These are phyloP conservation scores for rabbit (Oryctolagus cuniculus) DNA, from an alignment of 2,113 vertebrate species.

Conservation along the genomic window mOryCun1.1 NC_091433.1:141883501-141884000, in stretches of 20 bases:
- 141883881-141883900: conserved; percentile 20
- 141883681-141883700: background rate
- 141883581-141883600: background rate
- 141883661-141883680: background rate
- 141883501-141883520: background rate
- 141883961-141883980: conserved; percentile 46
- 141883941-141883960: conserved; percentile 53
- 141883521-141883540: background rate
- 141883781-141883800: background rate
- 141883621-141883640: background rate
- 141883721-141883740: background rate
- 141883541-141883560: background rate
- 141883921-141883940: conserved; percentile 77
- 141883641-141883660: background rate
- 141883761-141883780: background rate
- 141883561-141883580: background rate
- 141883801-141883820: background rate
- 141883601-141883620: background rate
- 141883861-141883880: conserved; percentile 47
- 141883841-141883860: background rate
- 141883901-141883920: conserved; percentile 68
- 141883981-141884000: conserved; percentile 71
- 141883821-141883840: background rate
- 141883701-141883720: background rate
- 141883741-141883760: background rate